These are phyloP conservation scores for Motacilla tschutschensis DNA, from an alignment of 2,113 vertebrate genomes.

Conservation along the genomic window DNA sequence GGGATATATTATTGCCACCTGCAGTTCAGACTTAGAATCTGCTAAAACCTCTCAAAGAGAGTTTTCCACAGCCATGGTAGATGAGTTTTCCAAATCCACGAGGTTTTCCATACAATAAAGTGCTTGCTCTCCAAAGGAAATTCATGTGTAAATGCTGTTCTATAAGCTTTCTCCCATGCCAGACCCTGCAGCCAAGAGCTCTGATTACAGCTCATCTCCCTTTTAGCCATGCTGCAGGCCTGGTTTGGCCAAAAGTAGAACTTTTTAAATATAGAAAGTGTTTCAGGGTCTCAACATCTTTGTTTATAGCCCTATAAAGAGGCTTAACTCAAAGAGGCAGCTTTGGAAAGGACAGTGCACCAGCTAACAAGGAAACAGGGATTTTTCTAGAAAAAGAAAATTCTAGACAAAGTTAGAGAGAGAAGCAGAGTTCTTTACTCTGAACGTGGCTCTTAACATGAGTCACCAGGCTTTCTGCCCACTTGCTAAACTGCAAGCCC, in stretches of 20 bases:
- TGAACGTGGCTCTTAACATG: background rate
- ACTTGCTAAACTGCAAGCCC: background rate
- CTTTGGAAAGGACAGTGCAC: background rate
- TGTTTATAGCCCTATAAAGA: background rate
- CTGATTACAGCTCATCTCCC: background rate
- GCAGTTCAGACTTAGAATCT: background rate
- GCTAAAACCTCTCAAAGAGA: background rate
- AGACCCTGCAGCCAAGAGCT: background rate
- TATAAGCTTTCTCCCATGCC: background rate
- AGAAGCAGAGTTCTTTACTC: background rate
- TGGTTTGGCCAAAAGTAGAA: background rate
- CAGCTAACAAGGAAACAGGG: background rate
- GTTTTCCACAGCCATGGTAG: background rate
- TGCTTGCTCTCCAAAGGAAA: background rate
- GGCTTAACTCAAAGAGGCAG: background rate
- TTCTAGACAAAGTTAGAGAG: background rate
- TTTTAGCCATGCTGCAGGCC: background rate
- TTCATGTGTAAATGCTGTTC: rapidly evolving
- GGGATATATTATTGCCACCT: constrained; percentile 6
- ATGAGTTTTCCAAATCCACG: background rate
- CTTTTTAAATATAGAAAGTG: background rate
- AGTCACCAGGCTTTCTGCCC: background rate
- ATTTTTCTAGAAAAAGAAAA: background rate
- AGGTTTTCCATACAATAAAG: background rate
- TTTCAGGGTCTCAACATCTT: background rate